phyloP scores from a whole-genome alignment of 2,888 invertebrate genomes.

The Coelopa pilipes region DNA sequence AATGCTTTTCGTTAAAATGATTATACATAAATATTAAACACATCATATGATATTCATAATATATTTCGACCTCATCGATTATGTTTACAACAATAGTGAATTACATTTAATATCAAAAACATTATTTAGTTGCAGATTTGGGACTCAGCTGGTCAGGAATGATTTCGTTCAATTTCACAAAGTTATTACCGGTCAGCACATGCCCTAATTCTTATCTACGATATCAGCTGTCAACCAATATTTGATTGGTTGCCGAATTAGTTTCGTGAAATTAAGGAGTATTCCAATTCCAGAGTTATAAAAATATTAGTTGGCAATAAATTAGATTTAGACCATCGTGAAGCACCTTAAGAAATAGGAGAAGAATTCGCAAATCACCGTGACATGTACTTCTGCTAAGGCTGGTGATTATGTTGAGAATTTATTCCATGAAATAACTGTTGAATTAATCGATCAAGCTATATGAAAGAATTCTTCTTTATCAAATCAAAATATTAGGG shows the following conservation, averaged over 20 bases:
- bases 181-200: slow-evolving; percentile 98
- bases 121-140: slow-evolving; percentile 90
- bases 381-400: slow-evolving; percentile 96
- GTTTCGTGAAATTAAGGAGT: slow-evolving; percentile 97
- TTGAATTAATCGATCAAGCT: slow-evolving; percentile 92
- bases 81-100: neutral
- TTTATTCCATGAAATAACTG: slow-evolving; percentile 96
- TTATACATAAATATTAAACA: too few species aligned
- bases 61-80: too few species aligned
- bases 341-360: slow-evolving; percentile 90
- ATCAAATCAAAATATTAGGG: slow-evolving; percentile 49
- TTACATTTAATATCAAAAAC: neutral
- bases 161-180: slow-evolving; percentile 97
- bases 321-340: slow-evolving; percentile 95
- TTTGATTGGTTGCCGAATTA: slow-evolving; percentile 98
- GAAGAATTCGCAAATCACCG: slow-evolving; percentile 95
- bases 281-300: slow-evolving; percentile 86
- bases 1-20: too few species aligned
- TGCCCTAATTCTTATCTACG: slow-evolving; percentile 95
- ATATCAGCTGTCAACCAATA: slow-evolving; percentile 97
- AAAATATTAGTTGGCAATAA: slow-evolving; percentile 82
- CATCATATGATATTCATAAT: too few species aligned
- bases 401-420: slow-evolving; percentile 98
- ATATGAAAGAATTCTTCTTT: slow-evolving; percentile 75
- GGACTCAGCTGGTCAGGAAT: slow-evolving; percentile 98